Evolutionary conservation across 1,140 invertebrate species (phyloP).

Genomic region (Bombus confusus): DNA sequence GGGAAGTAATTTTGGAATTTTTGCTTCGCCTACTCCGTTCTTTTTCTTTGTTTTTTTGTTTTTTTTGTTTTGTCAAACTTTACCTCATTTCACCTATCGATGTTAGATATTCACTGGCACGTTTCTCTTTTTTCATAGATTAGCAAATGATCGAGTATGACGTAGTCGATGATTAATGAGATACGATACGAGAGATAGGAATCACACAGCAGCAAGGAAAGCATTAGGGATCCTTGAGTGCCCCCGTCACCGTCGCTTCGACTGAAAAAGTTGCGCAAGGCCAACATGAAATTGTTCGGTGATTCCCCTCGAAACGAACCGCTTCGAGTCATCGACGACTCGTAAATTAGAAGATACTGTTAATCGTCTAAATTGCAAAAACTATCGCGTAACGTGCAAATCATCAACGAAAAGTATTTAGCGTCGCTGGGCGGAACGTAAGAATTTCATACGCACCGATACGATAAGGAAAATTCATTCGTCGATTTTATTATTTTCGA

Average conservation of each 20-base stretch:
- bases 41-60: rapidly evolving
- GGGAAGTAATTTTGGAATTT: not conserved
- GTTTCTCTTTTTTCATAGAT: not conserved
- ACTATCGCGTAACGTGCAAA: not conserved
- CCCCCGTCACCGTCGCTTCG: not conserved
- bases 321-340: not conserved
- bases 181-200: not conserved
- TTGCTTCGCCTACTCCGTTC: too few species aligned
- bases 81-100: not conserved
- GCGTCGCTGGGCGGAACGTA: not conserved
- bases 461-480: too few species aligned
- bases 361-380: not conserved
- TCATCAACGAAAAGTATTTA: not conserved
- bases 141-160: not conserved
- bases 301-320: not conserved
- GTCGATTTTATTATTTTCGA: too few species aligned
- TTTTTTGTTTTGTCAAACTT: not conserved
- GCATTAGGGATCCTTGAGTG: not conserved
- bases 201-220: not conserved
- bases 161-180: not conserved
- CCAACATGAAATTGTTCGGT: not conserved
- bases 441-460: too few species aligned
- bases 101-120: too few species aligned
- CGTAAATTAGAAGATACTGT: not conserved
- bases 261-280: not conserved